Evolutionary conservation across 2,888 invertebrate species (phyloP), one percentile per base, ranked within the genome.

Genomic region (Cyclophora punctaria): DNA sequence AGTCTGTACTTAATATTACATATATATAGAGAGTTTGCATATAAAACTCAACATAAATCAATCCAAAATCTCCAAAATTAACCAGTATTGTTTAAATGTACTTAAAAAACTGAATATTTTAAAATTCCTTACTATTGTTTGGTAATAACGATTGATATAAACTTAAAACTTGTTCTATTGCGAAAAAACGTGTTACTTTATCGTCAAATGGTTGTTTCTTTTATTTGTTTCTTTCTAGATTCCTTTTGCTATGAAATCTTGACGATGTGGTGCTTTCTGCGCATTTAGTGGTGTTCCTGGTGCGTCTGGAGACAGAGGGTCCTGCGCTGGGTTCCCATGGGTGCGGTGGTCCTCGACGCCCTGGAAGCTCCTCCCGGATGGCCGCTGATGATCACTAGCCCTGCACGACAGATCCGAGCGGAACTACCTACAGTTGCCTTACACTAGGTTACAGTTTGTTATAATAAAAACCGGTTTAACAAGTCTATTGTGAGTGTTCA

Each of bases 91-190:
- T 89, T 88, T 88, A 88, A 88, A 85, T 82, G 78, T 81, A 87
- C 83, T 86, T 66, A 88, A 89, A 81, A 68, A 88, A 89, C 81
- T 75, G 53, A 86, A 84, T 83, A 73, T 69, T 72, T 83, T 86
- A 88, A 89, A 57, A 81, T 82, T 75, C 86, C 85, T 88, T 89
- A 85, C 89, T 89, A 89, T 89, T 88, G 89, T 75, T 86, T 85
- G 84, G 78, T 88, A 86, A 89, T 87, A 89, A 89, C 85, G 83
- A 83, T 89, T 88, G 89, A 89, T 89, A 88, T 89, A 88, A 89
- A 89, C 80, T 76, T 81, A 89, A 89, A 89, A 89, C 89, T 89
- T 87, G 89, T 89, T 89, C 89, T 89, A 89, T 89, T 89, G 89
- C 89, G 88, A 89, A 89, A 89, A 89, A 89, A 89, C 87, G 87